Base-by-base conservation (phyloP, 2,888 invertebrate genomes). In the Ischnura elegans region DNA sequence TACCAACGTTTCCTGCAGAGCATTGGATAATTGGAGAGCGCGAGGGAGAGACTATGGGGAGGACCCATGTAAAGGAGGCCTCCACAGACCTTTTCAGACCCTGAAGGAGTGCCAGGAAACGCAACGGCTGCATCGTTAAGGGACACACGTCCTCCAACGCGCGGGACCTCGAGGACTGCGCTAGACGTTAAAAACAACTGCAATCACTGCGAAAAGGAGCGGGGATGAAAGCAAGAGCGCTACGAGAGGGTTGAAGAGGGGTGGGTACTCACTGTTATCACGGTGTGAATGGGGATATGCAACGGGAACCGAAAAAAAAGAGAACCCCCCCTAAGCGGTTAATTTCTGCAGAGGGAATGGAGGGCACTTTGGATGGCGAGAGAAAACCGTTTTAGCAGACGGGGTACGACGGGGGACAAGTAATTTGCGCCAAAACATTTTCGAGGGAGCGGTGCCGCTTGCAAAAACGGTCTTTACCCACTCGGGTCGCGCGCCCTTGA, bases 11-110 rank as follows among this genome's bases (percentile, higher is more conserved):
- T 87, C 42, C 51, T 55, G 55, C 42, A 42, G 42, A 36, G 55
- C 87, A 87, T 87, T 90, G 90, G 61, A 90, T 90, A 90, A 90
- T 90, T 90, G 90, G 90, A 43, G 19, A 61, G 43, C n/a, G 90
- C 25, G 55, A 6, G 55, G 19, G 55, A 43, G 19, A 43, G 90
- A 61, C 61, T 61, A n/a, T n/a, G n/a, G n/a, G 47, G 16, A 16
- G n/a, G n/a, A n/a, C n/a, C n/a, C n/a, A n/a, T n/a, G n/a, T n/a
- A n/a, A 16, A 21, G 61, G 25, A 8, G 25, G 25, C 61, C n/a
- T 16, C 61, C 61, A 2, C 61, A 21, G 5, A 21, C 61, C 61
- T 19, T 25, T 16, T 2, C 61, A 2, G n/a, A n/a, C n/a, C n/a
- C n/a, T n/a, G n/a, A n/a, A n/a, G n/a, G n/a, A n/a, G n/a, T n/a